These are phyloP conservation scores for Exaiptasia diaphana DNA, from an alignment of 64 coral and sea anemone species.

Conservation along the genomic window DNA sequence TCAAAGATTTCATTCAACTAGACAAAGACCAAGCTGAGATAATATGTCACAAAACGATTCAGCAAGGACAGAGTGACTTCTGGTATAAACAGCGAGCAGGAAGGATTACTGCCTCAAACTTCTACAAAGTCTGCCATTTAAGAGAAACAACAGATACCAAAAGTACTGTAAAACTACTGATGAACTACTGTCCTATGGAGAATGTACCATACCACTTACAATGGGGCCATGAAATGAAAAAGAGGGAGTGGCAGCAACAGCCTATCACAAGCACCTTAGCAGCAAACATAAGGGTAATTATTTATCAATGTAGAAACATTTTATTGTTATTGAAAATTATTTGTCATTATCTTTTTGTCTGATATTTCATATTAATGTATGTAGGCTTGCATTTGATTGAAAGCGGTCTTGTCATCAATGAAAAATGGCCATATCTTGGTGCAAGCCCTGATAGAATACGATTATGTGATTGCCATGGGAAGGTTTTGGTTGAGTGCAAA, in stretches of 20 bases:
- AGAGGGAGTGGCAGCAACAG: background rate
- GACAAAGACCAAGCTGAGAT: slow-evolving; percentile 34
- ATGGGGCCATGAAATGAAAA: slow-evolving; percentile 23
- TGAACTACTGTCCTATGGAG: slow-evolving; percentile 50
- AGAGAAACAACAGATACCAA: slow-evolving; percentile 37
- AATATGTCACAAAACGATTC: slow-evolving; percentile 31
- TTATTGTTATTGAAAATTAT: too few species aligned
- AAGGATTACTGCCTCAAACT: slow-evolving; percentile 53
- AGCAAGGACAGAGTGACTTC: slow-evolving; percentile 41
- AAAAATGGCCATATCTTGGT: background rate
- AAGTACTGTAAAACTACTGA: slow-evolving; percentile 45
- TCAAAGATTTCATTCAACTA: slow-evolving; percentile 44
- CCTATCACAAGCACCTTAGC: background rate
- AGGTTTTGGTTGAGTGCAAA: slow-evolving; percentile 5
- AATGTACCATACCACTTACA: slow-evolving; percentile 35
- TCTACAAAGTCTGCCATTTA: slow-evolving; percentile 50
- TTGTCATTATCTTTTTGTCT: too few species aligned
- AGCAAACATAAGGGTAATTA: too few species aligned
- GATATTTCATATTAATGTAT: too few species aligned
- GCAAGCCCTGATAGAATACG: slow-evolving; percentile 5
- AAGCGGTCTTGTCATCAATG: slow-evolving; percentile 12
- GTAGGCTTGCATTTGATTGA: background rate
- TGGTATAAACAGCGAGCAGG: slow-evolving; percentile 17
- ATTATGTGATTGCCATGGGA: background rate
- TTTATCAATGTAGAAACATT: too few species aligned